Base-by-base conservation (phyloP, 2,113 vertebrate species). In the Callionymus lyra region DNA sequence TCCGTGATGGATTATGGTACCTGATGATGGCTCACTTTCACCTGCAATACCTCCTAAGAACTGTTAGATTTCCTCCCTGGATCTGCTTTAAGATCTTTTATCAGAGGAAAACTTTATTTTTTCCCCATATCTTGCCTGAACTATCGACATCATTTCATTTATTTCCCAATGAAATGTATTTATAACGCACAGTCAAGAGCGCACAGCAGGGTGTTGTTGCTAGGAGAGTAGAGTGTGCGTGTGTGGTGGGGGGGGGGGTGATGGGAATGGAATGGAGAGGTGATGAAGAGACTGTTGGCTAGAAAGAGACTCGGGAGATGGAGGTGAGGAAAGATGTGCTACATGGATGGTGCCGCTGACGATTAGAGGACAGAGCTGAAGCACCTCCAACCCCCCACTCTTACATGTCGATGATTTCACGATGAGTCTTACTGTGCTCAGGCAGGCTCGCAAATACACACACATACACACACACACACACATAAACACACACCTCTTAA, bases 381-480 rank as follows among this genome's bases (percentile, higher is more conserved):
- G 19, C 31, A 16, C 34, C 49, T 19, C 6, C 44, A 38, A 50
- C 48, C 0, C 14, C 48, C 10, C n/a, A 31, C 1, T 17, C 34
- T 47, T 52, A 56, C 70, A 59, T 59, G 54, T 57, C 64, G 60
- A 56, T 68, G 50, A 73, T 67, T 73, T 73, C 69, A 71, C 73
- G 68, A 27, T 5, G 21, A 27, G 21, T n/a, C n/a, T n/a, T n/a
- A 27, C 21, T 27, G 21, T 27, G 21, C 8, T 27, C 21, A 27
- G 4, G 21, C 21, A 5, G 4, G 21, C 21, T 27, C 21, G 8
- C 21, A 4, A 27, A 27, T 5, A 27, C 21, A 27, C 8, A 27
- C 21, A 27, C 21, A 8, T n/a, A n/a, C n/a, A n/a, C n/a, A n/a
- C n/a, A n/a, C n/a, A n/a, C n/a, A n/a, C n/a, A n/a, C n/a, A n/a